Base-by-base conservation (phyloP, 2,797 vertebrate genomes). In the Mormyrus hasselquistii region DNA sequence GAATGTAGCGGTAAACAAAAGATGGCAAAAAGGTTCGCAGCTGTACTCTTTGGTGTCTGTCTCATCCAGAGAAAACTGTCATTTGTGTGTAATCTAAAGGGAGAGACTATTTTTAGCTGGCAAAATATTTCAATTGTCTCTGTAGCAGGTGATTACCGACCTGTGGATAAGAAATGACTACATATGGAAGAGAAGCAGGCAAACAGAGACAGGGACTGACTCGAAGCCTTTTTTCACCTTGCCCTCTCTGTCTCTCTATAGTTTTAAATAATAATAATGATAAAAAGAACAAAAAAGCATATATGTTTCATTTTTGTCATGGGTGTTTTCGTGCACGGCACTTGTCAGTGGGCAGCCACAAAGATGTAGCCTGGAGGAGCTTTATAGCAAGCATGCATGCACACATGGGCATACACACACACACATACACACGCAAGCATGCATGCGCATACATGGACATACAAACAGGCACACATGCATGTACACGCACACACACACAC, bases 111-210 rank as follows among this genome's bases (percentile, higher is more conserved):
- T 82, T 82, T 82, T 41, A 79, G 49, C 50, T 79, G 41, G 65
- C 52, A 55, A 83, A 38, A 83, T 83, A 88, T 83, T 83, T 83
- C 47, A 88, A 41, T 88, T 41, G 88, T 52, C 88, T 83, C 53
- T 83, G 53, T 59, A 73, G 82, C 76, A 84, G 47, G 57, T 89
- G 50, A 89, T 89, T 89, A 86, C 49, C 50, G 25, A 57, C 29
- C 85, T 57, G 25, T 41, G 90, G 91, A 90, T 90, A 92, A 92
- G 91, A 92, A 93, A 92, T 92, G 85, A 38, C 44, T 84, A 89
- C 93, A 87, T 90, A 0, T 49, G 49, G 87, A 89, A 90, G 90
- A 88, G 91, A 90, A 91, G 92, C 88, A 76, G 62, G 88, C 91
- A 90, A 91, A 93, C 87, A 76, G 62, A 89, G 92, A 90, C 59